Base-by-base conservation (phyloP, 1,140 invertebrate genomes). In the Drosophila carrolli region DNA sequence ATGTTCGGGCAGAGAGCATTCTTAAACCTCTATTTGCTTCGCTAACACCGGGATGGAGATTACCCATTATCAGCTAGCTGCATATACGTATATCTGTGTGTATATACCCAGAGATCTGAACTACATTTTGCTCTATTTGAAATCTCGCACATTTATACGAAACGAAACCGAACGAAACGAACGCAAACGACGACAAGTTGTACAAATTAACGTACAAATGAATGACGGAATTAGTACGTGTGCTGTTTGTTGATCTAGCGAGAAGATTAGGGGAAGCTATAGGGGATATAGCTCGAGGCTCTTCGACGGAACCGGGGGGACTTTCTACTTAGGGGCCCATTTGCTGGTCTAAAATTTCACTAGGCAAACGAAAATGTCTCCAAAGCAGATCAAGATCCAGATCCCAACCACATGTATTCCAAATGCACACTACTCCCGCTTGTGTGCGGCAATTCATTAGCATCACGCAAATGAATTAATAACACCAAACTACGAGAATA, bases 201-300 rank as follows among this genome's bases (percentile, higher is more conserved):
- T 73, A 84, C 84, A 88, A 88, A 88, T 88, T 88, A 88, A 88
- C 84, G 84, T 88, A 78, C 68, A 88, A 89, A 88, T 88, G 83
- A 86, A 88, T 88, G 83, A 88, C 79, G 83, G 83, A 86, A 86
- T 86, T 79, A 88, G 83, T 86, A 88, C 75, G 63, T 74, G 66
- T 83, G 72, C 66, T 68, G 60, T 75, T 55, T 77, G 59, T 81
- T 70, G 57, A 63, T 85, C 56, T 58, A 53, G 61, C 40, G 9
- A 46, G 40, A 14, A 46, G 38, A 68, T 66, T 68, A 46, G 41
- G 46, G 47, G 43, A 50, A 38, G 29, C 23, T 23, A 46, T 47
- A 23, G 54, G 37, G 54, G 47, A 32, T 63, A 47, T 40, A 56
- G 50, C 35, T 56, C 35, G 50, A 56, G 35, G 35, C 19, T 61